Percentiles rank a stretch among this genome's conserved stretches.
These are phyloP conservation scores for Semotilus atromaculatus DNA, from an alignment of 2,797 vertebrate species.

Conservation along the genomic window DNA sequence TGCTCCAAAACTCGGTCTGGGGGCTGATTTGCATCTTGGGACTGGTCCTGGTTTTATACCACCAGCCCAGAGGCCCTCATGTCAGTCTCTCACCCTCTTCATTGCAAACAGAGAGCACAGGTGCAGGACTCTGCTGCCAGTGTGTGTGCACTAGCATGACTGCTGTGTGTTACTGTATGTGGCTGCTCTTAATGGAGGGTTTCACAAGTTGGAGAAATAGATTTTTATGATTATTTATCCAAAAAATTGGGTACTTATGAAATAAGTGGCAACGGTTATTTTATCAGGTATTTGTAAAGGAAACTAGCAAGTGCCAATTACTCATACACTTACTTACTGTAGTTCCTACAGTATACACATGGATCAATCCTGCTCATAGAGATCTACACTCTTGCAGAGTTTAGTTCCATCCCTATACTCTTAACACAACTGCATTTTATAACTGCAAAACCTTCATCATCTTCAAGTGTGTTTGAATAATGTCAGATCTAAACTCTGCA, in stretches of 20 bases:
- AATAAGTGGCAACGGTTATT: not conserved
- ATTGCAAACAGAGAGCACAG: conserved; percentile 16
- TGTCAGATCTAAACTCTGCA: not conserved
- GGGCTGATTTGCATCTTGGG: conserved; percentile 39
- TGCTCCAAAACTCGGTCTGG: conserved; percentile 1
- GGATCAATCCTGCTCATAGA: not conserved
- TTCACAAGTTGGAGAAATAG: conserved; percentile 1
- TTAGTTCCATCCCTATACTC: not conserved
- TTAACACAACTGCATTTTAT: not conserved
- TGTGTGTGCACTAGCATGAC: not conserved
- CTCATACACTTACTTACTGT: not conserved
- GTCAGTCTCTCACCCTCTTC: conserved; percentile 16
- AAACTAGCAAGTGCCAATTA: not conserved
- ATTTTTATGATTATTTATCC: not conserved
- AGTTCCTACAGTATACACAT: not conserved
- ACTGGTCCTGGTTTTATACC: conserved; percentile 22
- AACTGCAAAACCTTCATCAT: not conserved
- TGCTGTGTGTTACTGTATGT: not conserved
- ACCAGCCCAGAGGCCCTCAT: not conserved
- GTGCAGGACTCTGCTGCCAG: not conserved
- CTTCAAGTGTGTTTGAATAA: not conserved
- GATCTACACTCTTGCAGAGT: not conserved
- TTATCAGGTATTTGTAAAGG: not conserved
- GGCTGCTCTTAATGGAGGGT: not conserved
- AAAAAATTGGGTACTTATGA: too few relatives aligned